phyloP scores from a whole-genome alignment of 2,888 invertebrate genomes.

The Stenichneumon culpator region DNA sequence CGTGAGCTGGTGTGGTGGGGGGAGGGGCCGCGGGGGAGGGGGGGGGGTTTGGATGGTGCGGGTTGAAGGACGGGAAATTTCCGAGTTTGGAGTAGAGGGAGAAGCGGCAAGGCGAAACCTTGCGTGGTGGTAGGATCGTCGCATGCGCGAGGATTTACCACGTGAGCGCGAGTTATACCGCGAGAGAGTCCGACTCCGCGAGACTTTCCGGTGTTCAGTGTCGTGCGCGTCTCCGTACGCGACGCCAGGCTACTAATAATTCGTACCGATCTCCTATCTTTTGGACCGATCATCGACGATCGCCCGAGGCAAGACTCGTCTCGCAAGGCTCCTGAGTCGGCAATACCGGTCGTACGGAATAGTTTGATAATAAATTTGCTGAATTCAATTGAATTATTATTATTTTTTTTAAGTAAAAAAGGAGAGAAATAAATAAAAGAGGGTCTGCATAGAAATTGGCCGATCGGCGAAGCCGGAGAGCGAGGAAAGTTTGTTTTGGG shows the following conservation, averaged over 20 bases:
- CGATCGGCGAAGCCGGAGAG: not conserved
- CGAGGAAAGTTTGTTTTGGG: not conserved
- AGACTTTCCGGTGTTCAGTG: constrained; percentile 81
- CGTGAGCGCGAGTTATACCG: constrained; percentile 83
- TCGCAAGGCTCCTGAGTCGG: not conserved
- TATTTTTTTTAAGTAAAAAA: not conserved
- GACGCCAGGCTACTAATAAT: constrained; percentile 69
- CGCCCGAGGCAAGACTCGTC: not conserved
- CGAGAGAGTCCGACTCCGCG: constrained; percentile 71
- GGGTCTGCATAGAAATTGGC: not conserved
- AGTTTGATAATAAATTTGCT: not conserved
- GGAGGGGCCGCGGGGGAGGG: constrained; percentile 3
- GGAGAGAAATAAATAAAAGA: not conserved
- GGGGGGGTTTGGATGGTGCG: constrained; percentile 5
- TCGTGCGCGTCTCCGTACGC: constrained; percentile 83
- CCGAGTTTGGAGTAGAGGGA: constrained; percentile 50
- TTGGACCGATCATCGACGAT: constrained; percentile 34
- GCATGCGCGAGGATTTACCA: constrained; percentile 83
- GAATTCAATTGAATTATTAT: not conserved
- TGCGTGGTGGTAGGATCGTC: constrained; percentile 75
- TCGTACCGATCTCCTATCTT: constrained; percentile 23
- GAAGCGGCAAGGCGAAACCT: constrained; percentile 50
- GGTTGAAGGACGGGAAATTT: constrained; percentile 25
- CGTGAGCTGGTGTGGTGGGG: too few species aligned
- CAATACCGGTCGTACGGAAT: constrained; percentile 11